Base-by-base conservation (phyloP, 2,888 invertebrate genomes). In the Tenthredo amoena region DNA sequence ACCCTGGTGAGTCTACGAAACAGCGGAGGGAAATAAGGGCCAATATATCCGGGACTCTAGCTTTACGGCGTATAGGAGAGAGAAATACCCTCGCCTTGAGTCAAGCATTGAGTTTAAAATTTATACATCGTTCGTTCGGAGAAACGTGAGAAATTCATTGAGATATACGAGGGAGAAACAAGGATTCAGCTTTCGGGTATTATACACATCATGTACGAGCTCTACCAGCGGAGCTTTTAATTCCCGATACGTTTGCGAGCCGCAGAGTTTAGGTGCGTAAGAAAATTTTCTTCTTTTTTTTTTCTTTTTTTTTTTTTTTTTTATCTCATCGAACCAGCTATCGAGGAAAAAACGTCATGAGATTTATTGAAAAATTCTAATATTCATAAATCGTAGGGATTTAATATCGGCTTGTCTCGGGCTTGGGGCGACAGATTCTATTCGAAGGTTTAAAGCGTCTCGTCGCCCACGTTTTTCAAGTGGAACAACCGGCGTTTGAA, bases 21-120 rank as follows among this genome's bases (percentile, higher is more conserved):
- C 82, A 84, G 55, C 76, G 50, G 26, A 74, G 72, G 84, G 84
- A 84, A 76, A 77, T 26, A 76, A 55, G 84, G 50, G 77, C 77
- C 77, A 77, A 77, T 77, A 77, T 77, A 77, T 77, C 50, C 34
- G 34, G n/a, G 34, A 50, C 18, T 18, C 26, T 40, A 21, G 47
- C 21, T 62, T 12, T 26, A 62, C 21, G 26, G 62, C 43, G 15
- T 18, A 21, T 2, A 21, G 43, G 43, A n/a, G 37, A 72, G 40
- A 43, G 21, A 40, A 21, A 74, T 31, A 74, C 72, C 72, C 40
- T 74, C 43, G 40, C 72, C 43, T 74, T 43, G 4, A 43, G 21
- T 43, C 72, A 12, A 43, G 72, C 68, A 74, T 40, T 43, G 72
- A 43, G 72, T 74, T 43, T 43, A 43, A 74, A 74, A 74, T 74